Evolutionary conservation across 2,888 invertebrate species (phyloP).

Genomic region (Pristionchus arcanus): DNA sequence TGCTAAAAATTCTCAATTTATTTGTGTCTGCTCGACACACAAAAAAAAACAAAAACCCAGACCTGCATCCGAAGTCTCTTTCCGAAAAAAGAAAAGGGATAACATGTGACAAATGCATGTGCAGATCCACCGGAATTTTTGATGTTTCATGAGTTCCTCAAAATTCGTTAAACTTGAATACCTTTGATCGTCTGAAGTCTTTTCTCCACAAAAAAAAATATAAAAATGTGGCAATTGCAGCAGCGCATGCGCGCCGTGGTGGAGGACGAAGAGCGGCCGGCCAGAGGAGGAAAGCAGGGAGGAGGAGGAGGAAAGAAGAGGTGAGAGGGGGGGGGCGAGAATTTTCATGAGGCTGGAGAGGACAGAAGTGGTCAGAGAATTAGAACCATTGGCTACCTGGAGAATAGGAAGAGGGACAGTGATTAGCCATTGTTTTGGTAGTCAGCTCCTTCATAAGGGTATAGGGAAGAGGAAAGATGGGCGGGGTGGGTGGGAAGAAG

Average conservation of each 20-base stretch:
- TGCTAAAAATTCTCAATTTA: no score
- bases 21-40: no score
- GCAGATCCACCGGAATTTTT: not conserved
- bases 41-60: no score
- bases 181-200: not conserved
- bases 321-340: slow-evolving; percentile 19
- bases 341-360: not conserved
- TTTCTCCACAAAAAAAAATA: no score
- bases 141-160: not conserved
- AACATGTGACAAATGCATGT: no score
- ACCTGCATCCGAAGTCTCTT: no score
- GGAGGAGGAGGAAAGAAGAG: slow-evolving; percentile 46
- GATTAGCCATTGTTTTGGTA: no score
- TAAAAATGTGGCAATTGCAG: slow-evolving; percentile 41
- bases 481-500: no score
- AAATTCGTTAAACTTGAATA: not conserved
- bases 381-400: not conserved
- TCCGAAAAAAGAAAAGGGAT: no score
- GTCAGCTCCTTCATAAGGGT: no score
- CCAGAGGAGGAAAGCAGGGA: slow-evolving; percentile 26
- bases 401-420: no score
- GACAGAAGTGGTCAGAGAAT: not conserved
- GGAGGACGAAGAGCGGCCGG: slow-evolving; percentile 81
- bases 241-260: slow-evolving; percentile 83
- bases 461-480: no score